Conservation (phyloP, 2,797 vertebrate genomes). For the Mionectes olivaceus region DNA sequence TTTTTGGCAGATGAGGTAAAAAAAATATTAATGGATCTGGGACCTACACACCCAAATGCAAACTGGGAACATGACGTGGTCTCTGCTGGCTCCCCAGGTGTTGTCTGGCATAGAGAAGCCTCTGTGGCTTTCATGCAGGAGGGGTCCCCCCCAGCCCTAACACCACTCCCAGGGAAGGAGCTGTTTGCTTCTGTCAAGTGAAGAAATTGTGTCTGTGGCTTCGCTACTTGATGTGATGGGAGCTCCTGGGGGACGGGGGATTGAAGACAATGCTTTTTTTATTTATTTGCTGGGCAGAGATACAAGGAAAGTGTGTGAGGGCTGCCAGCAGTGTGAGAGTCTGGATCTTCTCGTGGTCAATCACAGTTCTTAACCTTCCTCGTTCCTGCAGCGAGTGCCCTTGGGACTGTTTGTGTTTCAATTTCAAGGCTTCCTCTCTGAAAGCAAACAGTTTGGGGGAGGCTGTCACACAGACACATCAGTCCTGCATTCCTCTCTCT, state of each 20-base stretch:
- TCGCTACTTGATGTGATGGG: neutral
- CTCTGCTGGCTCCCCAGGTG: accelerated
- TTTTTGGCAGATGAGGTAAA: neutral
- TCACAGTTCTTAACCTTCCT: neutral
- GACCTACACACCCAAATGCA: neutral
- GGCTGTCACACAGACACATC: neutral
- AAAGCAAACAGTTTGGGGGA: neutral
- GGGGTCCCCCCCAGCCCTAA: accelerated
- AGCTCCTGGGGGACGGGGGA: neutral
- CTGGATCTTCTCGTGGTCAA: neutral
- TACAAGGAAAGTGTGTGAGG: neutral
- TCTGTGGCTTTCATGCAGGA: neutral
- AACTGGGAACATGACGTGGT: accelerated
- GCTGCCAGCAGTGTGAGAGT: neutral
- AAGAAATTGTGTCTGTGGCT: neutral
- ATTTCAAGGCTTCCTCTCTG: neutral
- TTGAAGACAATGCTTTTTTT: neutral
- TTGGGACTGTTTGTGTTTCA: neutral
- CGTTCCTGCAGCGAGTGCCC: neutral
- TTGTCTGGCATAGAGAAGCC: neutral
- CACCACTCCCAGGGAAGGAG: accelerated
- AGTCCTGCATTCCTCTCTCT: neutral
- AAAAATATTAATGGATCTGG: neutral
- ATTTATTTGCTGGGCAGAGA: neutral
- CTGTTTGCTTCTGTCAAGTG: neutral